Base-by-base conservation (phyloP, 2,113 vertebrate genomes). In the Toxotes jaculatrix region DNA sequence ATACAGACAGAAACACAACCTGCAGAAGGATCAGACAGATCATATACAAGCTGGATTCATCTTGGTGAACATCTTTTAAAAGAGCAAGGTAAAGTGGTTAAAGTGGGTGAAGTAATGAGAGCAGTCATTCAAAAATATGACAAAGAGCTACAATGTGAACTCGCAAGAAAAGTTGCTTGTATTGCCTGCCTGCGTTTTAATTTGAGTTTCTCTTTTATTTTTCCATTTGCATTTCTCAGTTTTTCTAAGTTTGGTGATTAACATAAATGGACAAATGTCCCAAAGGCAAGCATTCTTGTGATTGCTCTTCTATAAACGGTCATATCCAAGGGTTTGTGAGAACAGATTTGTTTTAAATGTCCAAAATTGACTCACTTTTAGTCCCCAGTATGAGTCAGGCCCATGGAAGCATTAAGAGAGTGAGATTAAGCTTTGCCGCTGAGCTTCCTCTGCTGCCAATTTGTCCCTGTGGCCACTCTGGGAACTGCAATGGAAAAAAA, bases 31-130 rank as follows among this genome's bases (percentile, higher is more conserved):
- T 79, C 51, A 16, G 23, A 56, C 38, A 56, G n/a, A 49, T 4
- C 8, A 13, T 38, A 27, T 6, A 61, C n/a, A 21, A n/a, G 17
- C 8, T 59, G 36, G 7, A 76, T 64, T 60, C 27, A 66, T 68
- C 27, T 56, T 59, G 1, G 16, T 0, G 9, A 69, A 49, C 55
- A 27, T 11, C 49, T 47, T 77, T 19, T 40, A 47, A 38, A 43
- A 57, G 49, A 76, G 36, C 38, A 31, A 60, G 47, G 64, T 19
- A 21, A 72, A 69, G 79, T n/a, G 27, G 36, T 53, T 31, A 7
- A 40, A 79, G 38, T 21, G 34, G 67, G 38, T 66, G 23, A 69
- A 74, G 55, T 23, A 12, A 79, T 43, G 32, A 56, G 40, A 51
- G 10, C 51, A 9, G 10, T 53, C 19, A n/a, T 9, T 53, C 51